Conservation (phyloP, 2,797 vertebrate genomes). For the Balearica regulorum region DNA sequence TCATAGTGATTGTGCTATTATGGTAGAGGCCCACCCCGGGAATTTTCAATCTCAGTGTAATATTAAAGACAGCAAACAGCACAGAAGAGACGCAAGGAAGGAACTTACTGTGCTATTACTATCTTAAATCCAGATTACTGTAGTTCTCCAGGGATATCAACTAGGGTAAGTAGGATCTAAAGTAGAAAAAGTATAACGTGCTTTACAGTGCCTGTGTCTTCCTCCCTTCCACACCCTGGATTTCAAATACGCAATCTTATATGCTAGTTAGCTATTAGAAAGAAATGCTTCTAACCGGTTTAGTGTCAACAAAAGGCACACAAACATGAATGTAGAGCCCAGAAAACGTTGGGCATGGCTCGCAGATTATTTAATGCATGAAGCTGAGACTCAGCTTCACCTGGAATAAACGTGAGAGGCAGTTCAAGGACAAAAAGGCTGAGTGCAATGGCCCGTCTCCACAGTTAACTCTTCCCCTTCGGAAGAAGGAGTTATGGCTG, state of each 20-base stretch:
- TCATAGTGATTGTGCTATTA: background rate
- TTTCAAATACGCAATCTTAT: background rate
- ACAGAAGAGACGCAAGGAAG: background rate
- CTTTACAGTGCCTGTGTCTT: background rate
- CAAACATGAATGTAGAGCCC: background rate
- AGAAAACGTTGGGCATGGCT: background rate
- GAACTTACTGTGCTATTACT: background rate
- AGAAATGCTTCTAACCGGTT: background rate
- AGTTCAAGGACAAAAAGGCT: background rate
- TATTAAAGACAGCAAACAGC: background rate
- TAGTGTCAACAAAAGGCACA: background rate
- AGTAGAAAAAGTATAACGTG: background rate
- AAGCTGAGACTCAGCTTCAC: background rate
- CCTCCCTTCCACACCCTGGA: background rate
- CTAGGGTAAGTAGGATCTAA: background rate
- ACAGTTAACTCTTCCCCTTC: background rate
- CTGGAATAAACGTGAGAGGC: background rate
- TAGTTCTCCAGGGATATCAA: background rate
- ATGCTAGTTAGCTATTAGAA: background rate
- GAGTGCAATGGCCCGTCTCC: background rate
- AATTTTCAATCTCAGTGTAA: background rate
- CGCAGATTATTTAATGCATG: fast-evolving
- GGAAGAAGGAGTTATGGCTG: background rate
- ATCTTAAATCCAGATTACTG: background rate
- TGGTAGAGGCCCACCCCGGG: background rate